phyloP scores from a whole-genome alignment of 2,888 invertebrate species.

The Dorcus hopei region DNA sequence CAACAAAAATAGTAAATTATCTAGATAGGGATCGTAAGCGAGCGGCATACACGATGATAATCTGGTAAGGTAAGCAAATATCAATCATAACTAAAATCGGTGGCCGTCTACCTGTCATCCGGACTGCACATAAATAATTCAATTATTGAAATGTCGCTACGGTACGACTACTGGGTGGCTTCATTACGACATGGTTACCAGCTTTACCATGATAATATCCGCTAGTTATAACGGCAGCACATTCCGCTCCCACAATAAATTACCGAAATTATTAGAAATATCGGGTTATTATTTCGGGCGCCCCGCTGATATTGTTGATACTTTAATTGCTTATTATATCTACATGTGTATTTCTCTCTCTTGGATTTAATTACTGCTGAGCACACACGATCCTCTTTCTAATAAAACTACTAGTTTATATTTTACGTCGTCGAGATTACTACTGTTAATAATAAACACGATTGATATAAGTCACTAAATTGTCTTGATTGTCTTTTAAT shows the following conservation, averaged over 20 bases:
- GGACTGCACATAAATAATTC: conserved; percentile 45
- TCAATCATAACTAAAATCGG: conserved; percentile 38
- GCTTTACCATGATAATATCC: conserved; percentile 11
- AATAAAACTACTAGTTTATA: too few relatives aligned
- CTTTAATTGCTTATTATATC: conserved; percentile 7
- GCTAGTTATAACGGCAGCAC: conserved; percentile 22
- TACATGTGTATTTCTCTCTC: too few relatives aligned
- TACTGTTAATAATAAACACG: too few relatives aligned
- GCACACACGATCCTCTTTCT: too few relatives aligned
- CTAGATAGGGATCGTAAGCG: conserved; percentile 1
- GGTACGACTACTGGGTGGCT: conserved; percentile 44
- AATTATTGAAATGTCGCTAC: conserved; percentile 46
- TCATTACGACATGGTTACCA: conserved; percentile 32
- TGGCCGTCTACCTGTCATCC: conserved; percentile 30
- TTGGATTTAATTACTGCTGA: background rate
- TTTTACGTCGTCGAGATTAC: too few relatives aligned
- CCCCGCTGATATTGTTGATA: conserved; percentile 26
- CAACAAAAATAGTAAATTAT: conserved; percentile 1
- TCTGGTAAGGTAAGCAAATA: conserved; percentile 37
- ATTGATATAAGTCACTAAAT: too few relatives aligned
- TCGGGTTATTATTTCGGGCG: conserved; percentile 24
- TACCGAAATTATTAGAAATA: conserved; percentile 34
- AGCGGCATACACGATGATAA: conserved; percentile 23
- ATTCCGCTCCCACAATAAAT: conserved; percentile 39
- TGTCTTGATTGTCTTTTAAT: too few relatives aligned